phyloP scores from a whole-genome alignment of 2,113 vertebrate genomes.

The Pachypanchax playfairii region DNA sequence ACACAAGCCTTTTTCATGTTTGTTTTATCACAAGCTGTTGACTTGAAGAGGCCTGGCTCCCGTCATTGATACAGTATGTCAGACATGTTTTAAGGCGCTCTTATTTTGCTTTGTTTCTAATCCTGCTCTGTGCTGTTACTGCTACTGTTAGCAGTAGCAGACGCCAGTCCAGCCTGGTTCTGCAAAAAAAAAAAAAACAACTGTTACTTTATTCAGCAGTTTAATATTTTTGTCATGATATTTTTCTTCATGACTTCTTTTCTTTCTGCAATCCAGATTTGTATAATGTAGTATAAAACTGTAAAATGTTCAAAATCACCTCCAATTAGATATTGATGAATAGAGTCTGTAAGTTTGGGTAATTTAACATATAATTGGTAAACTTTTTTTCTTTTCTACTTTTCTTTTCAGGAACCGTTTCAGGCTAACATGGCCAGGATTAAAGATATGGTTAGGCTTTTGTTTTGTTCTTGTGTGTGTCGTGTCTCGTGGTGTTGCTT shows the following conservation, averaged over 20 bases:
- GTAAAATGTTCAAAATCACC: constrained; percentile 58
- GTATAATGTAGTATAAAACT: constrained; percentile 55
- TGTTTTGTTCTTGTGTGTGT: constrained; percentile 81
- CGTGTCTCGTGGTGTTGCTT: constrained; percentile 81
- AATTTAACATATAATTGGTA: constrained; percentile 77
- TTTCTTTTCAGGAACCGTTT: constrained; percentile 82
- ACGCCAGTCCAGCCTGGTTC: constrained; percentile 49
- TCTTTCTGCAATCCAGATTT: constrained; percentile 59
- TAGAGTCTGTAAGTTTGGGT: constrained; percentile 73
- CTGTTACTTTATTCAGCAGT: constrained; percentile 27
- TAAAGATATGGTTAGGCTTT: constrained; percentile 81
- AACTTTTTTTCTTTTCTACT: constrained; percentile 81
- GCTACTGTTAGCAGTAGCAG: constrained; percentile 50
- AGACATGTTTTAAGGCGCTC: constrained; percentile 60
- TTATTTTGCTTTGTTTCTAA: constrained; percentile 58
- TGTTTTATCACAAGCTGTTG: constrained; percentile 62
- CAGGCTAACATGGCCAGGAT: constrained; percentile 81
- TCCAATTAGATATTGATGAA: constrained; percentile 63
- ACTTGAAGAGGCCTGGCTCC: constrained; percentile 62
- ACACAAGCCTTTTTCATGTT: constrained; percentile 55
- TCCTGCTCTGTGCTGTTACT: constrained; percentile 57
- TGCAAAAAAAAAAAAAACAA: constrained; percentile 42
- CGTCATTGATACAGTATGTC: constrained; percentile 65
- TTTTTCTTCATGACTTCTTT: constrained; percentile 11
- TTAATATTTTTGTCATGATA: constrained; percentile 49